Conservation (phyloP, 1,140 invertebrate genomes). For the Drosophila eugracilis region DNA sequence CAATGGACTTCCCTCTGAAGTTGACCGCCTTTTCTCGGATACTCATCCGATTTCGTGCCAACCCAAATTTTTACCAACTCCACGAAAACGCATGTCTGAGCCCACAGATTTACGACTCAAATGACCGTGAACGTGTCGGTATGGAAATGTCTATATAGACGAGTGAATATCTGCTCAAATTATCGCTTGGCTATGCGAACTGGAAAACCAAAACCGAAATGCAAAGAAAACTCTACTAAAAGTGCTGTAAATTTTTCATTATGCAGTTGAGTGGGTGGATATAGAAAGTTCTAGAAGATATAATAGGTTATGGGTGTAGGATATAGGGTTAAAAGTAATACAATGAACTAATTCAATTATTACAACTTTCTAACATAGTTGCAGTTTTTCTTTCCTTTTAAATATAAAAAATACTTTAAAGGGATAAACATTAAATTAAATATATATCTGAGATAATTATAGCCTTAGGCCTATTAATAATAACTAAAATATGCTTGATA, state of each 20-base stretch:
- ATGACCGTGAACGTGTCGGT: constrained; percentile 65
- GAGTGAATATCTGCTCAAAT: constrained; percentile 38
- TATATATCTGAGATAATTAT: neutral
- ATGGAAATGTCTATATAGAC: constrained; percentile 45
- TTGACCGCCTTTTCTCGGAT: constrained; percentile 34
- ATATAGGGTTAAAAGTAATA: neutral
- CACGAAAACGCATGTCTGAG: constrained; percentile 53
- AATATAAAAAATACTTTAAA: neutral
- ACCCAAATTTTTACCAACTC: constrained; percentile 44
- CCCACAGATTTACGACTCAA: constrained; percentile 60
- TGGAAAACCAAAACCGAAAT: constrained; percentile 17
- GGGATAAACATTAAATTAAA: neutral
- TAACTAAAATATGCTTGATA: neutral
- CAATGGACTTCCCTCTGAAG: too few relatives aligned
- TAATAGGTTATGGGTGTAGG: neutral
- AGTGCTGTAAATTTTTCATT: constrained; percentile 35
- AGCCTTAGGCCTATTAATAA: neutral
- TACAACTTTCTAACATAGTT: too few relatives aligned
- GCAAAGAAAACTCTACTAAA: constrained; percentile 35
- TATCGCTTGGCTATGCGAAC: constrained; percentile 53
- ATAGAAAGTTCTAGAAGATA: constrained; percentile 12
- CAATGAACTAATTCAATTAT: neutral
- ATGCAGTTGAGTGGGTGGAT: constrained; percentile 1
- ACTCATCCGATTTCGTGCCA: constrained; percentile 42
- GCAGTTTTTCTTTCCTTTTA: too few relatives aligned